These are phyloP conservation scores for Syrmaticus mikado DNA, from an alignment of 2,113 vertebrate species.

Conservation along the genomic window DNA sequence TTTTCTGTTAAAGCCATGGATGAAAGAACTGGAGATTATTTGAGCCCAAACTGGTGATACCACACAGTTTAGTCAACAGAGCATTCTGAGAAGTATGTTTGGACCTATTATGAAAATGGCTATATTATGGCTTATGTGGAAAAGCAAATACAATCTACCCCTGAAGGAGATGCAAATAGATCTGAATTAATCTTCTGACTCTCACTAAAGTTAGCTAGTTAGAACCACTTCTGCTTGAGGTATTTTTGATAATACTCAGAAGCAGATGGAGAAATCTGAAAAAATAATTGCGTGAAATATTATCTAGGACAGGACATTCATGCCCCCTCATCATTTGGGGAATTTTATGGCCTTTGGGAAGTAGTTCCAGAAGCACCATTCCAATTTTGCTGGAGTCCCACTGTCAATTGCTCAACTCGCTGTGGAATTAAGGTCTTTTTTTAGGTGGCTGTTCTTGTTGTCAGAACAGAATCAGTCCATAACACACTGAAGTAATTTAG, in stretches of 20 bases:
- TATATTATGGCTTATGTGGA: background rate
- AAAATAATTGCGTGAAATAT: background rate
- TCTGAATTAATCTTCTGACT: background rate
- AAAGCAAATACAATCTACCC: background rate
- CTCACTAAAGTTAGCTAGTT: background rate
- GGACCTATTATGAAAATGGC: background rate
- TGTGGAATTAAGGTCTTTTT: background rate
- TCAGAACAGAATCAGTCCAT: background rate
- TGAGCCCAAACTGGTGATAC: background rate
- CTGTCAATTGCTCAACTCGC: background rate
- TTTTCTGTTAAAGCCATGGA: background rate
- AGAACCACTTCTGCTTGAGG: background rate
- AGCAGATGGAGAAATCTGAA: background rate
- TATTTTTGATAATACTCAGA: background rate
- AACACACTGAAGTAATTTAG: constrained; percentile 13
- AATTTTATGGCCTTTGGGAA: background rate
- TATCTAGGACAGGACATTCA: constrained; percentile 22
- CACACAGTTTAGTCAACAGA: background rate
- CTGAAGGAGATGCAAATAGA: background rate
- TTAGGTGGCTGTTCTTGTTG: background rate
- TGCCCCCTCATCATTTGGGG: background rate
- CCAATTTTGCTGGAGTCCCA: constrained; percentile 20
- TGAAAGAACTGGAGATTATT: background rate
- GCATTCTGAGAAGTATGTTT: background rate
- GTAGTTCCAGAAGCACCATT: background rate